Evolutionary conservation across 2,888 invertebrate species (phyloP).

Genomic region (Tachina fera): DNA sequence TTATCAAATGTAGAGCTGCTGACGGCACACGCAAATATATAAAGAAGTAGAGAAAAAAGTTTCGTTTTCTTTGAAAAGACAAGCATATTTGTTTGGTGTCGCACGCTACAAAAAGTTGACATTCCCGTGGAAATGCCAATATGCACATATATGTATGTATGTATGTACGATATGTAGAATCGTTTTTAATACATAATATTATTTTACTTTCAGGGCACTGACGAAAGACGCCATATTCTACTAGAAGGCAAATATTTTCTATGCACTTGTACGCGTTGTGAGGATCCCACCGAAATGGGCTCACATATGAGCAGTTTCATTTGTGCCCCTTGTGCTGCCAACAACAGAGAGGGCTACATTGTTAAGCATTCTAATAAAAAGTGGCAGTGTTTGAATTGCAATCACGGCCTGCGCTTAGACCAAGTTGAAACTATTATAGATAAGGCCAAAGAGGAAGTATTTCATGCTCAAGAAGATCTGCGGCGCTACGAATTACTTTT

Average conservation of each 20-base stretch:
- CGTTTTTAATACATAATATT: neutral
- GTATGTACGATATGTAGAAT: too few species aligned
- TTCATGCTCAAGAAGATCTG: constrained; percentile 81
- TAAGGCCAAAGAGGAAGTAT: constrained; percentile 83
- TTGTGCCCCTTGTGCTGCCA: constrained; percentile 75
- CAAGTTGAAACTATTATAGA: constrained; percentile 83
- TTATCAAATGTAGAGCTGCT: too few species aligned
- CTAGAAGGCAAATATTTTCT: constrained; percentile 89
- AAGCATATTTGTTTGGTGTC: too few species aligned
- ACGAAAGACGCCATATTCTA: constrained; percentile 87
- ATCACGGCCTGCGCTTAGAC: constrained; percentile 76
- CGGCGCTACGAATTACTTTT: constrained; percentile 83
- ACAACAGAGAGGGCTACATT: constrained; percentile 59
- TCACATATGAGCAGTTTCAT: constrained; percentile 86
- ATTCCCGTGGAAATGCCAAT: too few species aligned
- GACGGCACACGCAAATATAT: too few species aligned
- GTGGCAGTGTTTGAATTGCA: constrained; percentile 79
- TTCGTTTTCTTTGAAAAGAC: too few species aligned
- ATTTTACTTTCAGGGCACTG: constrained; percentile 85
- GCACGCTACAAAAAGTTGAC: too few species aligned
- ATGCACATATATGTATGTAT: too few species aligned
- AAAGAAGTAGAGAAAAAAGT: too few species aligned
- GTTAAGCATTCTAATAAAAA: constrained; percentile 56
- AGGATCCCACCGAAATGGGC: constrained; percentile 88
- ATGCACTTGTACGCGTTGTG: constrained; percentile 88